phyloP scores from a whole-genome alignment of 2,113 vertebrate genomes.

The Tauraco erythrolophus region DNA sequence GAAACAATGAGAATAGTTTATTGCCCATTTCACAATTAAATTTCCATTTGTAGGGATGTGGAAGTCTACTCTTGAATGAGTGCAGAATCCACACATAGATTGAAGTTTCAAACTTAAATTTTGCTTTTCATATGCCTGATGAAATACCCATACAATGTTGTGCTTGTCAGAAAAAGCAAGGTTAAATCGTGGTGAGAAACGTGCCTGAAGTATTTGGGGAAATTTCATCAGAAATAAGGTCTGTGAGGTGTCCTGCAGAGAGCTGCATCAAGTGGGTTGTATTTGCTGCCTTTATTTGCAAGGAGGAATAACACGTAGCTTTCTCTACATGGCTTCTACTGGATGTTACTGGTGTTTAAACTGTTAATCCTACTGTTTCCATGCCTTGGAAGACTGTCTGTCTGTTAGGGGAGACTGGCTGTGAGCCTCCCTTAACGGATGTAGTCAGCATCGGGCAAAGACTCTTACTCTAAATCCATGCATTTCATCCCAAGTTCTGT shows the following conservation, averaged over 20 bases:
- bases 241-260: not conserved
- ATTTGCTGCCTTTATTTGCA: not conserved
- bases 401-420: not conserved
- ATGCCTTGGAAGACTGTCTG: not conserved
- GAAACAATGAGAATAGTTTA: not conserved
- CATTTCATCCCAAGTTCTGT: not conserved
- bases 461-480: not conserved
- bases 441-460: not conserved
- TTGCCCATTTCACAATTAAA: slow-evolving; percentile 1
- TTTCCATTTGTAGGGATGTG: not conserved
- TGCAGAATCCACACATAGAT: not conserved
- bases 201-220: not conserved
- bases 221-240: not conserved
- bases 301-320: not conserved
- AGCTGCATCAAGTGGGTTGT: not conserved
- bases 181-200: not conserved
- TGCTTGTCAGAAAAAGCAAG: not conserved
- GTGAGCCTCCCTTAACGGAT: not conserved
- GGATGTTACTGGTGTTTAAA: not conserved
- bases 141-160: not conserved
- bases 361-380: not conserved
- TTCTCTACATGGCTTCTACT: not conserved
- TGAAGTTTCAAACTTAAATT: not conserved
- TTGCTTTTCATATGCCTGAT: not conserved
- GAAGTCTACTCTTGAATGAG: not conserved